Evolutionary conservation across 2,888 invertebrate genomes (phyloP), one percentile per base, ranked within the genome.

Genomic region (Drosophila vallismaia): DNA sequence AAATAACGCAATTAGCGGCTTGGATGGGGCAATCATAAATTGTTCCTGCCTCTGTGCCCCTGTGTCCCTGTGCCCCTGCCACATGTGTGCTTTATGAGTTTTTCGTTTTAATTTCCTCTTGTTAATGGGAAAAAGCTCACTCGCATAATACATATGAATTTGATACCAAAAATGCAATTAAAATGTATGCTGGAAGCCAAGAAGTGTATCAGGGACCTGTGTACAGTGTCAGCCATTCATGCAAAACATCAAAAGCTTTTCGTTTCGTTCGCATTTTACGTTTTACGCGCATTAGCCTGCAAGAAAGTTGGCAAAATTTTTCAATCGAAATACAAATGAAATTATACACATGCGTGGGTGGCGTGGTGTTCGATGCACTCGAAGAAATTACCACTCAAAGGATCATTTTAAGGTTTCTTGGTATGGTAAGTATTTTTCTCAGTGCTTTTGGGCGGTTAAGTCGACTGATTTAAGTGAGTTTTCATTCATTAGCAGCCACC

Each of bases 31-130:
- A 70, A 70, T 79, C 73, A 82, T 73, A 78, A 74, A 80, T 71
- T 80, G 63, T 74, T 68, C 42, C 52, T 29, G 38, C 12, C 28
- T 42, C 48, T 26, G 8, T 44, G 48, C 12, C 29, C 26, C 29
- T 50, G 29, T 44, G 29, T 28, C 6, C 50, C n/a, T n/a, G n/a
- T 9, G 9, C 9, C 7, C 19, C 14, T 42, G 14, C 40, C 40
- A 29, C 19, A 40, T 53, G 48, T 62, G 26, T 60, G 64, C 74
- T 68, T 76, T 79, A 79, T 82, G 86, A 71, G 74, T 69, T 76
- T 85, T 82, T 86, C 86, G 82, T 60, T 82, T 88, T 79, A 82
- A 88, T 82, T 82, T 82, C 83, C 81, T 86, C 67, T 70, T 55
- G 68, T 79, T 79, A 88, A 88, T 82, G 80, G 80, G 73, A 79